Evolutionary conservation across 2,113 vertebrate genomes (phyloP).

Genomic region (Gavialis gangeticus): DNA sequence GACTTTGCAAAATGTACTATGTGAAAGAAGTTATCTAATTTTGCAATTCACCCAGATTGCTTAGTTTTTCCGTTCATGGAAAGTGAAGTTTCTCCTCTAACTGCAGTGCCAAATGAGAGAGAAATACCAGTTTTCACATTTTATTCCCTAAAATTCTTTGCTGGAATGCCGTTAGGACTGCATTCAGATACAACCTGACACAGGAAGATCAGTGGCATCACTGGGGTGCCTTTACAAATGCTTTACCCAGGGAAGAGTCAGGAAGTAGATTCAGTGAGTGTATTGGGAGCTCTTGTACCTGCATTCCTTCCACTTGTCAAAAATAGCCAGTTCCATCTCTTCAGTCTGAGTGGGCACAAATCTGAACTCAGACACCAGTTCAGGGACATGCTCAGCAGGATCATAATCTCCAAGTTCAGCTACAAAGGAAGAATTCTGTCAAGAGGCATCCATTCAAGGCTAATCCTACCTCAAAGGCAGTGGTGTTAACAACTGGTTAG

Average conservation of each 20-base stretch:
- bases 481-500: background rate
- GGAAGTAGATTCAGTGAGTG: background rate
- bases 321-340: constrained; percentile 91
- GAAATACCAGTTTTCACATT: background rate
- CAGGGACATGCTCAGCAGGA: constrained; percentile 89
- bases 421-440: constrained; percentile 69
- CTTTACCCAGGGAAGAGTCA: background rate
- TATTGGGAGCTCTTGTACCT: constrained; percentile 79
- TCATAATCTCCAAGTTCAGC: constrained; percentile 97
- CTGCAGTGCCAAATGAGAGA: background rate
- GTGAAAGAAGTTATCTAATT: background rate
- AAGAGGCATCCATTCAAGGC: background rate
- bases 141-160: background rate
- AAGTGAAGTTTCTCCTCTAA: background rate
- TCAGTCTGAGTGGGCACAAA: constrained; percentile 94
- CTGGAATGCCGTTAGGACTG: background rate
- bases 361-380: constrained; percentile 96
- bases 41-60: background rate
- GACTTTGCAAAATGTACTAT: background rate
- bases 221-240: background rate
- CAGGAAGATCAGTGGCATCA: background rate
- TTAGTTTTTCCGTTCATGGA: background rate
- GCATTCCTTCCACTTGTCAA: constrained; percentile 95
- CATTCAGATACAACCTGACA: background rate
- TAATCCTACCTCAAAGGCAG: background rate